Evolutionary conservation across 37 sponge, comb jelly and placozoan species (phyloP).

Genomic region (Tethya wilhelma): DNA sequence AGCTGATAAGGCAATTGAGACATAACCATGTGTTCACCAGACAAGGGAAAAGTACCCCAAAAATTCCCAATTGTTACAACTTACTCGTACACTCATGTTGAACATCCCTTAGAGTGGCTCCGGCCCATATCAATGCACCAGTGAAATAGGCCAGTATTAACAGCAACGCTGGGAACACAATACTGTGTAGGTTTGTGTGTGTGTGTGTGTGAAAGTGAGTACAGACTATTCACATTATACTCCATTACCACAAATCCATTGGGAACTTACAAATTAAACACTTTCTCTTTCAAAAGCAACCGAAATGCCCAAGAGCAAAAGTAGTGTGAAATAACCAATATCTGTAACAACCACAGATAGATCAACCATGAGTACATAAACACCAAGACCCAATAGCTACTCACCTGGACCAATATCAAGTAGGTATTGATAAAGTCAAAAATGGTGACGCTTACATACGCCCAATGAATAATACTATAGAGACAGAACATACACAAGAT

Average conservation of each 20-base stretch:
- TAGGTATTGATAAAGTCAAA: conserved; percentile 61
- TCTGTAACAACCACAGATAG: conserved; percentile 28
- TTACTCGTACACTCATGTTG: conserved; percentile 62
- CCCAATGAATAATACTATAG: conserved; percentile 50
- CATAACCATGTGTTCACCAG: neutral
- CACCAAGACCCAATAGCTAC: too few relatives aligned
- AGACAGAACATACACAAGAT: neutral
- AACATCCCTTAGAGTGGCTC: neutral
- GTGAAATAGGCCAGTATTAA: conserved; percentile 52
- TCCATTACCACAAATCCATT: neutral
- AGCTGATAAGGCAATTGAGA: neutral
- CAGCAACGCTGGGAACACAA: conserved; percentile 35
- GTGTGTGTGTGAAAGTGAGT: neutral
- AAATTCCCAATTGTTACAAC: neutral
- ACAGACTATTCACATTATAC: neutral
- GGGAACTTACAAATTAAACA: conserved; percentile 55
- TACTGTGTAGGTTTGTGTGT: conserved; percentile 10
- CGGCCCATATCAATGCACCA: conserved; percentile 61
- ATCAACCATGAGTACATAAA: neutral
- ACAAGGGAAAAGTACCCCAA: too few relatives aligned
- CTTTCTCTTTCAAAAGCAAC: conserved; percentile 49
- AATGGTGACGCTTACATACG: conserved; percentile 16
- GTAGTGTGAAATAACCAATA: conserved; percentile 37
- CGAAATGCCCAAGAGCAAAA: conserved; percentile 67
- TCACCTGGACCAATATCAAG: conserved; percentile 58